Evolutionary conservation across 2,113 vertebrate species (phyloP).

Genomic region (Helogale parvula): DNA sequence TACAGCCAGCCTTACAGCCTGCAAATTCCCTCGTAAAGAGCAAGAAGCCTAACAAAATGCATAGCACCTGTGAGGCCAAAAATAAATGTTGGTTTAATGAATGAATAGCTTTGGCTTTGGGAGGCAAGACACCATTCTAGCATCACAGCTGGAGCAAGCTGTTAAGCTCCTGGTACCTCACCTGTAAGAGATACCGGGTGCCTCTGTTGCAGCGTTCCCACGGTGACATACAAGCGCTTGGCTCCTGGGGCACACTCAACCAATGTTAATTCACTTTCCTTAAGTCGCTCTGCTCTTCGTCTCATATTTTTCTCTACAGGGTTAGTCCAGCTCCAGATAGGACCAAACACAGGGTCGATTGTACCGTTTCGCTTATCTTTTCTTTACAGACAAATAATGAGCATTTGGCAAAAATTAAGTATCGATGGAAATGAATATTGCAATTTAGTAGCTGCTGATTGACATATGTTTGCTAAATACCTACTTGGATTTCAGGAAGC

Average conservation of each 20-base stretch:
- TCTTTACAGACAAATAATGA: slow-evolving; percentile 49
- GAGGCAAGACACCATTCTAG: not conserved
- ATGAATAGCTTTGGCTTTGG: not conserved
- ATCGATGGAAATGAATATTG: slow-evolving; percentile 64
- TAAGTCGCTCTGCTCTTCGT: not conserved
- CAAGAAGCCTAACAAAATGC: not conserved
- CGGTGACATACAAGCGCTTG: not conserved
- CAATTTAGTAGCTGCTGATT: slow-evolving; percentile 71
- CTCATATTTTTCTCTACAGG: slow-evolving; percentile 3
- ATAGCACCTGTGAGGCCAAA: not conserved
- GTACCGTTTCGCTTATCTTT: slow-evolving; percentile 46
- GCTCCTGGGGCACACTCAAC: not conserved
- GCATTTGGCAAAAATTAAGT: slow-evolving; percentile 57
- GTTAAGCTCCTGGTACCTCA: not conserved
- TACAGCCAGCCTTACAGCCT: not conserved
- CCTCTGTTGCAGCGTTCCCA: not conserved
- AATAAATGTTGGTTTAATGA: not conserved
- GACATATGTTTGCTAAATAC: slow-evolving; percentile 67
- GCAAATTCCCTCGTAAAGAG: not conserved
- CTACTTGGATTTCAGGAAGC: slow-evolving; percentile 41
- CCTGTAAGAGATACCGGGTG: not conserved
- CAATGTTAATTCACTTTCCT: not conserved
- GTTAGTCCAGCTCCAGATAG: not conserved
- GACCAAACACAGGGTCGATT: slow-evolving; percentile 14
- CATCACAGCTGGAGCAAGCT: not conserved